Conservation (phyloP, 2,888 invertebrate species). For the Chydorus sphaericus region DNA sequence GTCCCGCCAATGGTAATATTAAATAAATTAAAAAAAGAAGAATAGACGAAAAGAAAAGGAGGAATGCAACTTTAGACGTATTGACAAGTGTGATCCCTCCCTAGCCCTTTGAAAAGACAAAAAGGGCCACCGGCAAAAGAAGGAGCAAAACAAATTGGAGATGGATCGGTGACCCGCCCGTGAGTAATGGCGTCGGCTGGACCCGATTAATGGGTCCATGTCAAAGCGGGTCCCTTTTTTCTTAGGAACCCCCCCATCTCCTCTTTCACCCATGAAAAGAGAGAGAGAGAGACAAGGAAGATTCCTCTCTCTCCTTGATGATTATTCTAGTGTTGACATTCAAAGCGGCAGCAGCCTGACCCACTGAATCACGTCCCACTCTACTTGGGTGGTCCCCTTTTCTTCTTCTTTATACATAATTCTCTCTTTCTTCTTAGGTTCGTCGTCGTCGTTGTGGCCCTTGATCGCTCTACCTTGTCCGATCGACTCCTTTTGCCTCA, state of each 20-base stretch:
- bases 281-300: not conserved
- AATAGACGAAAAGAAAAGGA: not conserved
- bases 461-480: slow-evolving; percentile 45
- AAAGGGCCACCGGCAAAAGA: not conserved
- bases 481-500: slow-evolving; percentile 58
- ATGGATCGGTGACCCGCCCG: slow-evolving; percentile 2
- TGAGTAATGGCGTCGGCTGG: slow-evolving; percentile 6
- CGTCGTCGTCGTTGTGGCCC: slow-evolving; percentile 39
- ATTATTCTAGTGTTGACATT: slow-evolving; percentile 6
- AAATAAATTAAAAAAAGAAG: not conserved
- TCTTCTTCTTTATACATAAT: slow-evolving; percentile 22
- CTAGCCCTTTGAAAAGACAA: not conserved
- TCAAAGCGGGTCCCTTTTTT: not conserved
- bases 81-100: not conserved
- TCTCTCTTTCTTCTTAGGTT: slow-evolving; percentile 17
- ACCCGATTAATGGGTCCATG: slow-evolving; percentile 4
- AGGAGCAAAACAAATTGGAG: not conserved
- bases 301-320: not conserved
- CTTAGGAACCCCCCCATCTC: not conserved
- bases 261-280: not conserved
- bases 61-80: not conserved
- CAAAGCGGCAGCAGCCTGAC: not conserved
- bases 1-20: not conserved
- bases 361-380: slow-evolving; percentile 21
- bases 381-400: slow-evolving; percentile 19